Evolutionary conservation across 2,113 vertebrate species (phyloP), one percentile per base, ranked within the genome.

Genomic region (Leptosomus discolor): DNA sequence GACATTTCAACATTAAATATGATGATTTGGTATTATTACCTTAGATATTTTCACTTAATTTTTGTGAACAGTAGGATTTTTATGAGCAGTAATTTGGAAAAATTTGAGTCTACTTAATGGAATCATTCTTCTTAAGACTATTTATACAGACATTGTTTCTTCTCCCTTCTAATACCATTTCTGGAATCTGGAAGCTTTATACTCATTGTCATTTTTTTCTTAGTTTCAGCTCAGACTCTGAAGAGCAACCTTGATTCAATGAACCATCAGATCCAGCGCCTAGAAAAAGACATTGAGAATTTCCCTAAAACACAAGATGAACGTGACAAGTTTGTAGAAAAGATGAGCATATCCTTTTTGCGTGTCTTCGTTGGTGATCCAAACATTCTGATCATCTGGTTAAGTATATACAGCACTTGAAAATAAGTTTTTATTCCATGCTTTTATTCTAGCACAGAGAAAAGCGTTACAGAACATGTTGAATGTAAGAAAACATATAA

Each of bases 281-380:
- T 99, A 27, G 99, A 99, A 98, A 98, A 97, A 20, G 99, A 99
- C 97, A 99, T 99, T 26, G 79, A 98, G 96, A 99, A 98, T 63
- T 99, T 99, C 94, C 98, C 99, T 4, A 98, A 99, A 96, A 98
- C 95, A 14, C 98, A 99, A 26, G 98, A 99, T 84, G 93, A 93
- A 9, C 98, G 98, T n/a, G 99, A 99, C 97, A 99, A 99, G 98
- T 99, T 99, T 98, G 99, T 99, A 43, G 98, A 99, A 96, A 99
- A 99, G 96, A 99, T 99, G 99, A 99, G 95, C 24, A 99, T 99
- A 99, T 99, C 99, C 99, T 99, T 99, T 99, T 61, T 90, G 46
- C 37, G 3, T 8, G 1, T 81, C 29, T 43, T 45, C 3, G 0
- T 27, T 83, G 82, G 32, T 16, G 15, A 34, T 57, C 54, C 84